These are phyloP conservation scores for Oreohelix idahoensis DNA, from an alignment of 1,140 invertebrate species.

Conservation along the genomic window DNA sequence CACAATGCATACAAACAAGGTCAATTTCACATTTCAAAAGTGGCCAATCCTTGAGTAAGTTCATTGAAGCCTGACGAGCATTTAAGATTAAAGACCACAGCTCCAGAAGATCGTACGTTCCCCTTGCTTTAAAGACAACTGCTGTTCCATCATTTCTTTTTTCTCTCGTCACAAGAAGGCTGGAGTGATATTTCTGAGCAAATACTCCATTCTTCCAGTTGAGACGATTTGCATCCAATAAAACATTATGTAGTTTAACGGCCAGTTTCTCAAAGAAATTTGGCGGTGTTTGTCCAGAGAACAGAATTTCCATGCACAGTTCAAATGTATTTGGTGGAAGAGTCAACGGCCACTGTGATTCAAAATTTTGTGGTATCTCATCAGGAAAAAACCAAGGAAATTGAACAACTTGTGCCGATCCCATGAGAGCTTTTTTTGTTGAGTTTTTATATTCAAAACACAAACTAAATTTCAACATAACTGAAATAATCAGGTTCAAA, in stretches of 20 bases:
- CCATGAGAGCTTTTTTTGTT: conserved; percentile 47
- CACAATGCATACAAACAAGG: conserved; percentile 63
- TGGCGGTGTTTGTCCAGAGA: conserved; percentile 59
- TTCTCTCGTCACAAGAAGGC: conserved; percentile 55
- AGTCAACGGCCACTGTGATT: conserved; percentile 52
- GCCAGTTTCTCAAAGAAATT: conserved; percentile 69
- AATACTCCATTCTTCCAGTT: conserved; percentile 67
- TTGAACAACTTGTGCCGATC: conserved; percentile 53
- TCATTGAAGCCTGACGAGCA: conserved; percentile 53
- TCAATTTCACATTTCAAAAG: conserved; percentile 56
- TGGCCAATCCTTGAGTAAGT: conserved; percentile 65
- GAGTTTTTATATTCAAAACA: conserved; percentile 62
- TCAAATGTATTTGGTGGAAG: conserved; percentile 59
- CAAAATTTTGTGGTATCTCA: conserved; percentile 49
- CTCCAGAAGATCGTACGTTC: conserved; percentile 60
- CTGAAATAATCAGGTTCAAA: conserved; percentile 47
- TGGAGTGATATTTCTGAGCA: conserved; percentile 54
- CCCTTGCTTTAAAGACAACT: conserved; percentile 57
- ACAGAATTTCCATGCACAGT: conserved; percentile 56
- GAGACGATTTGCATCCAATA: conserved; percentile 52
- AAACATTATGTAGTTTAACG: conserved; percentile 59
- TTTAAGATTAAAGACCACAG: conserved; percentile 61
- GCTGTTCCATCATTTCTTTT: conserved; percentile 42
- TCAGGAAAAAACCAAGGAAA: conserved; percentile 69
- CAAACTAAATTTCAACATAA: conserved; percentile 68